These are phyloP conservation scores for Stenurella melanura DNA, from an alignment of 2,888 invertebrate species.

Conservation along the genomic window DNA sequence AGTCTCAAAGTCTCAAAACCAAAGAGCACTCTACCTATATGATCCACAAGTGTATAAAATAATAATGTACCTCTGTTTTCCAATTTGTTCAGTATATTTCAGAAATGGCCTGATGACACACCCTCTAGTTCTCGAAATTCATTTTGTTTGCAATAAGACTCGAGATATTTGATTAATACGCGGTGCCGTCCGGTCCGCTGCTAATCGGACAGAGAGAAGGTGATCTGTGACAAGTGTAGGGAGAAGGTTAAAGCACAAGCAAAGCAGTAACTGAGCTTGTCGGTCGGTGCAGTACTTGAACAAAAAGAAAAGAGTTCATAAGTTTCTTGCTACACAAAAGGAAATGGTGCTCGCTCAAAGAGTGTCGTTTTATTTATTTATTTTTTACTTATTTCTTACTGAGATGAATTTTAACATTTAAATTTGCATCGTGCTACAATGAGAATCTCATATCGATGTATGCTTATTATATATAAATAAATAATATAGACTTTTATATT, in stretches of 20 bases:
- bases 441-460: too few species aligned
- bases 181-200: slow-evolving; percentile 22
- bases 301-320: background rate
- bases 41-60: slow-evolving; percentile 15
- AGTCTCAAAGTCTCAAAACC: too few species aligned
- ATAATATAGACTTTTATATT: too few species aligned
- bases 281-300: slow-evolving; percentile 1
- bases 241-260: slow-evolving; percentile 27
- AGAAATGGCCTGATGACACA: slow-evolving; percentile 14
- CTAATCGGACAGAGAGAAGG: slow-evolving; percentile 13
- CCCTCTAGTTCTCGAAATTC: slow-evolving; percentile 32
- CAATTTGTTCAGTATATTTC: background rate
- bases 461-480: too few species aligned
- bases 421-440: too few species aligned
- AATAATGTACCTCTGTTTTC: slow-evolving; percentile 10
- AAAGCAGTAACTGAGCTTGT: slow-evolving; percentile 8
- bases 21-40: slow-evolving; percentile 1
- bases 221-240: slow-evolving; percentile 14
- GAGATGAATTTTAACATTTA: background rate
- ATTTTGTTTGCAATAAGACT: slow-evolving; percentile 26
- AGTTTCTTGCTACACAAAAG: background rate
- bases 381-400: background rate
- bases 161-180: slow-evolving; percentile 26
- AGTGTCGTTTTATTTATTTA: background rate
- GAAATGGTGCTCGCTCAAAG: background rate